Evolutionary conservation across 2,797 vertebrate species (phyloP), one percentile per base, ranked within the genome.

Genomic region (Neosalanx taihuensis): DNA sequence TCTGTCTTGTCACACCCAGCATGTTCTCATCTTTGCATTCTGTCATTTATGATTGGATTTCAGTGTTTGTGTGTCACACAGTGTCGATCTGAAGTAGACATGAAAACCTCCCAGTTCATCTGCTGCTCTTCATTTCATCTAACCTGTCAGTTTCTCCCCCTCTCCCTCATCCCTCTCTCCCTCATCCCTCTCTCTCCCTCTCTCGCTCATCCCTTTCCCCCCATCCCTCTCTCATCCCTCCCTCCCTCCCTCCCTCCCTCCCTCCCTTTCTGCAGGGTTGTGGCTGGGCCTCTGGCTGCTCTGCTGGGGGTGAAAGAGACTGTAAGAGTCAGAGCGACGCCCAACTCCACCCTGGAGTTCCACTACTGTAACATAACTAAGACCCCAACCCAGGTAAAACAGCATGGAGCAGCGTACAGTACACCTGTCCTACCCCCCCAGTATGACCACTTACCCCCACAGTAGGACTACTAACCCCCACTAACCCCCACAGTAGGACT

Each of bases 261-360:
- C 46, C 70, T 49, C 6, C 29, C 26, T 67, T 31, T 53, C 66
- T 83, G 37, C 83, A 99, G 97, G 81, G 92, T 87, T 0, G 92
- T 96, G 78, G 96, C 95, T 18, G 95, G 91, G 5, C 95, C 95
- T 0, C 66, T 97, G 78, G 96, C 96, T 0, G 84, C 88, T 72
- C 82, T 95, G 2, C 89, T 99, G 20, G 95, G 95, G 0, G 91
- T 98, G 26, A 97, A 95, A 87, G 95, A 98, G 86, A 95, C 92
- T 2, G 81, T 92, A 0, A 88, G 96, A 76, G 89, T 95, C 77
- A 94, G 90, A 84, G 96, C 91, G 3, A 77, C 91, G 23, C 91
- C 91, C 57, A 97, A 94, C 0, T 83, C 89, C 0, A 85, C 90
- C 78, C 88, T 99, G 88, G 96, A 98, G 82, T 92, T 88, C 59